Evolutionary conservation across 2,888 invertebrate genomes (phyloP), one percentile per base, ranked within the genome.

Genomic region (Pyralis farinalis): DNA sequence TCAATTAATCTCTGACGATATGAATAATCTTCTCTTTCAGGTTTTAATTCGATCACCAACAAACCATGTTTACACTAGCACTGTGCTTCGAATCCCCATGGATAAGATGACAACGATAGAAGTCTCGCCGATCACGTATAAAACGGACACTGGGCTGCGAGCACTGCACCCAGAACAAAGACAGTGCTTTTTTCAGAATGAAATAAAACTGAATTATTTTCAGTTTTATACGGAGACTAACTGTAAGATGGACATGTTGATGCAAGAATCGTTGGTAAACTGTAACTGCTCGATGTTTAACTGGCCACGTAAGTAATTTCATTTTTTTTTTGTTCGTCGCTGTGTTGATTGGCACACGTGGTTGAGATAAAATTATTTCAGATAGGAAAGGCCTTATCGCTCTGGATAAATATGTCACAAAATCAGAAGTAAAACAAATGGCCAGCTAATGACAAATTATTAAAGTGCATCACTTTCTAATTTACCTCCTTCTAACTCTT

Each of bases 151-250:
- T 0, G 66, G 70, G 0, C 65, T 90, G 3, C 66, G 77, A 9
- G 43, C 63, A 0, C 49, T 87, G 3, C 48, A 69, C 0, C 80
- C 88, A 0, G 71, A 75, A 7, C 64, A 71, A 33, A 62, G 90
- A 8, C 82, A 85, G 37, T 90, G 89, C 51, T 85, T 70, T 71
- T 88, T 87, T 50, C 85, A 88, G 45, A 73, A 75, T 21, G 89
- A 90, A 46, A 72, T 73, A 37, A 64, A 62, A 12, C 50, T 90
- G 12, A 66, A 78, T 9, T 78, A 78, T 40, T 89, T 78, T 34
- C 66, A 76, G 44, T 87, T 82, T 20, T 91, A 91, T 49, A 91
- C 91, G 0, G 90, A 90, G 42, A 80, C 79, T 21, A 91, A 91
- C 44, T 91, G 91, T 49, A 85, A 90, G 46, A 74, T 87, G 41